These are phyloP conservation scores for Physocephala rufipes DNA, from an alignment of 2,888 invertebrate species.

Conservation along the genomic window DNA sequence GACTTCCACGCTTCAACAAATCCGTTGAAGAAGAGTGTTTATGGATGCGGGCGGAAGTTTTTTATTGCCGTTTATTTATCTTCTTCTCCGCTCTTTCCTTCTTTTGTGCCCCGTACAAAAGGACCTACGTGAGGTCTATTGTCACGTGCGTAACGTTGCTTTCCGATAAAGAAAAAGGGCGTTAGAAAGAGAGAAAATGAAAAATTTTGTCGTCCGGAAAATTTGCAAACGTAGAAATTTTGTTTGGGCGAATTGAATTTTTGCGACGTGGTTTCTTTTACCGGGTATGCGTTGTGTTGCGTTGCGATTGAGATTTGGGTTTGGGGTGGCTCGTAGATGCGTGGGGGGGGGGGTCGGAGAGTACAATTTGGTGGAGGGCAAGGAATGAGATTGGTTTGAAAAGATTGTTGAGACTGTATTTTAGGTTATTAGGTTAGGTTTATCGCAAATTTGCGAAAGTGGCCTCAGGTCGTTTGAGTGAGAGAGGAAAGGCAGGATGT, in stretches of 20 bases:
- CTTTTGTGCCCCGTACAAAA: not conserved
- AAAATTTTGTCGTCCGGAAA: constrained; percentile 19
- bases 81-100: not conserved
- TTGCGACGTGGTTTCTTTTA: constrained; percentile 5
- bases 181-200: not conserved
- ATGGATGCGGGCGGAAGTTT: not conserved
- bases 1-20: constrained; percentile 23
- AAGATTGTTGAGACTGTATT: constrained; percentile 22
- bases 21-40: not conserved
- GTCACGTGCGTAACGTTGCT: constrained; percentile 23
- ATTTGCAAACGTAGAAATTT: constrained; percentile 25
- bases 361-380: not conserved
- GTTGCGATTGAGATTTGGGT: not conserved
- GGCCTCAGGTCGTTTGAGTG: not conserved
- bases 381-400: no score
- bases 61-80: not conserved
- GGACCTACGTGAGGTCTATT: constrained; percentile 8
- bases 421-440: constrained; percentile 45
- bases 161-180: no score
- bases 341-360: constrained; percentile 3
- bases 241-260: constrained; percentile 35
- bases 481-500: constrained; percentile 7
- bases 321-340: not conserved
- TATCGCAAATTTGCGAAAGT: constrained; percentile 36
- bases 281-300: not conserved